phyloP scores from a whole-genome alignment of 2,888 invertebrate species.

The Pardosa pseudoannulata region DNA sequence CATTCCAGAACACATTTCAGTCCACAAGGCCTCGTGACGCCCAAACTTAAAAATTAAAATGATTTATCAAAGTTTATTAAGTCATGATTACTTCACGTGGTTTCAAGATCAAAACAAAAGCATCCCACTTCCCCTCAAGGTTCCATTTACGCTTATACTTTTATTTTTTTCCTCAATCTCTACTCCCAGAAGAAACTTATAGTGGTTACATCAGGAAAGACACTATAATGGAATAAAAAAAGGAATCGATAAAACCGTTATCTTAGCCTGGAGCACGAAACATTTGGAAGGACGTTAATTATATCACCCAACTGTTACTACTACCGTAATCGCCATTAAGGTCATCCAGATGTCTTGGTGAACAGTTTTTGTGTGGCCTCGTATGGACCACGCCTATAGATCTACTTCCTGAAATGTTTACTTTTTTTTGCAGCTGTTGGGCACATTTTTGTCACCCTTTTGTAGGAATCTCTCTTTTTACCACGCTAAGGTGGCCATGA shows the following conservation, averaged over 20 bases:
- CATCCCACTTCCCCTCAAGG: not conserved
- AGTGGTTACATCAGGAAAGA: not conserved
- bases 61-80: too few relatives aligned
- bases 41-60: too few relatives aligned
- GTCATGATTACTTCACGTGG: not conserved
- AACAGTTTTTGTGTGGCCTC: constrained; percentile 22
- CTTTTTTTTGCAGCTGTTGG: not conserved
- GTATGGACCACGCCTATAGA: constrained; percentile 40
- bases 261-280: constrained; percentile 1
- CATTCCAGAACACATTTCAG: too few relatives aligned
- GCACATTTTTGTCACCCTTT: constrained; percentile 43
- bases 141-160: not conserved
- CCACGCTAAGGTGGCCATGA: constrained; percentile 31
- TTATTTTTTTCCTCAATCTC: not conserved
- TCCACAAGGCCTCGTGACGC: too few relatives aligned
- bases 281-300: constrained; percentile 23
- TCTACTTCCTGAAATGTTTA: not conserved
- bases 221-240: not conserved
- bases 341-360: constrained; percentile 38
- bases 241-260: not conserved
- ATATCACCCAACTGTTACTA: constrained; percentile 36
- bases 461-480: not conserved
- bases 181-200: not conserved
- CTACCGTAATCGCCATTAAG: constrained; percentile 12
- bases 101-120: constrained; percentile 12